Base-by-base conservation (phyloP, 30 jellyfish, hydroid and myxozoan genomes). In the Catostylus mosaicus region DNA sequence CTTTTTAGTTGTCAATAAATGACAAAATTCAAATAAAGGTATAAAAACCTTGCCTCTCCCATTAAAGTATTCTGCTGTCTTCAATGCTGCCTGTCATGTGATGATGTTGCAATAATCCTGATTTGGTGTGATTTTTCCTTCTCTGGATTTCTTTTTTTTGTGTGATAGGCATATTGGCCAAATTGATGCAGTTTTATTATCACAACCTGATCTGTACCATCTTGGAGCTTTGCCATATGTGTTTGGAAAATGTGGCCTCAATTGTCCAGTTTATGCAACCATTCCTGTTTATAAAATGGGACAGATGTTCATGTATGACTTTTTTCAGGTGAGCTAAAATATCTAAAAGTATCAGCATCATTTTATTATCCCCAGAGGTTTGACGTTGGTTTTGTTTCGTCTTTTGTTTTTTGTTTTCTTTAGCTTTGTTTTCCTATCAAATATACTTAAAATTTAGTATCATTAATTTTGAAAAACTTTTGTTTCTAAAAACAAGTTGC, bases 241-340 rank as follows among this genome's bases (percentile, higher is more conserved):
- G 6, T 80, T 94, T 77, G 99, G 99, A 32, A 94, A 94, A 36
- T 94, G 97, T 63, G 91, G 88, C 52, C 78, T 94, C 82, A 77
- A 77, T 48, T 94, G 99, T 37, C 96, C 97, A 4, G 80, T 94
- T 19, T 94, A 94, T 72, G 99, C 99, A 61, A 94, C 99, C 23
- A 94, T 94, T 34, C 99, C 99, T 2, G 99, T 94, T 22, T 80
- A 87, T 85, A 94, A 94, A 69, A 94, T 94, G 99, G 99, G 99
- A 6, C 99, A 94, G 51, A 88, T 94, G 99, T 94, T 94, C 64
- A 76, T 94, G 89, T 94, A 94, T 59, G 99, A 94, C 73, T 88
- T 94, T 57, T 94, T 88, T 77, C 98, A 92, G 96, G 98, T 91
- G 50, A 48, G 54, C 52, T 50, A 18, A 8, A 18, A 23, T n/a